Evolutionary conservation across 2,797 vertebrate species (phyloP), one percentile per base, ranked within the genome.

Genomic region (Eremophila alpestris): DNA sequence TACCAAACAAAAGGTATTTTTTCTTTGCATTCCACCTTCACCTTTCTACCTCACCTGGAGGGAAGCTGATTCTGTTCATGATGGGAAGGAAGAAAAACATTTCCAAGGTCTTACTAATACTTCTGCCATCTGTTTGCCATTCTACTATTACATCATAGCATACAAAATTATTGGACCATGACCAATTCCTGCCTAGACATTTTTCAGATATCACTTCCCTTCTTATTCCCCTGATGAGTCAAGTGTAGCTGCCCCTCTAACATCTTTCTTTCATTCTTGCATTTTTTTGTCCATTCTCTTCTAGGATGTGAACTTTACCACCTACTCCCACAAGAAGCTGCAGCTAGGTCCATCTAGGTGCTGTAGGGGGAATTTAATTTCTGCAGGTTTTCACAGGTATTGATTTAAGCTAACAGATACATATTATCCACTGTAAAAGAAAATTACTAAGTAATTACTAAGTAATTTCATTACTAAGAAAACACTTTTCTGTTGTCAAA

Each of bases 401-500:
- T 0, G 2, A 60, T 87, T 87, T 78, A 75, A 94, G 41, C 17
- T 81, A 92, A 89, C 34, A 83, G 56, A 83, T 75, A 84, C 9
- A 16, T 75, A 82, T 89, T 79, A 71, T 68, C 30, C 26, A 32
- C 38, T 91, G 62, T 81, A 68, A 89, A 87, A 93, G 78, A 86
- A 84, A 94, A 95, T 70, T 87, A 84, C 62, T 87, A n/a, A n/a
- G n/a, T n/a, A n/a, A n/a, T n/a, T n/a, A n/a, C n/a, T n/a, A n/a
- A n/a, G n/a, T n/a, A n/a, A n/a, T 94, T 89, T 93, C 58, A 68
- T 91, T 84, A 60, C 70, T 89, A 91, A 91, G 78, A 78, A 87
- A 89, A 89, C 87, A 75, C 58, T 84, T 89, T 67, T 20, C 45
- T 86, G 32, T 51, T 92, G 69, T 81, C 73, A 83, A 75, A 49